Conservation (phyloP, 2,113 vertebrate genomes). For the Myanophis thanlyinensis region DNA sequence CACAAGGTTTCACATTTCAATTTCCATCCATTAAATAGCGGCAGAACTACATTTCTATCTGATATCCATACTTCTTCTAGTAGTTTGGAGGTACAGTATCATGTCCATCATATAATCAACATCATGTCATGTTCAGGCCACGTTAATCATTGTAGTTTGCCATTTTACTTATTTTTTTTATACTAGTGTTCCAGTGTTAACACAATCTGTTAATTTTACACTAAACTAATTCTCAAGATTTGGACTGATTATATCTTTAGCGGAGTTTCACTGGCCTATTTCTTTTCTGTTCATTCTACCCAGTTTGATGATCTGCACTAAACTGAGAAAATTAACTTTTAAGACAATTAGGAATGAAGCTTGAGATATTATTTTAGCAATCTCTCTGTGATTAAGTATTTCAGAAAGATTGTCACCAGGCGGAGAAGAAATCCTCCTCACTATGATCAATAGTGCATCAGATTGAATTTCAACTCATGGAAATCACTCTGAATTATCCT, state of each 20-base stretch:
- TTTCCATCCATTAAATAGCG: background rate
- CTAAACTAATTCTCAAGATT: background rate
- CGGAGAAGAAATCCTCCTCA: background rate
- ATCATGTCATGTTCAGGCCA: background rate
- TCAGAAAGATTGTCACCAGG: background rate
- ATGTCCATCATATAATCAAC: background rate
- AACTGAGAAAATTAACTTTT: background rate
- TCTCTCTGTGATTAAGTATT: background rate
- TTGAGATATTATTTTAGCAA: background rate
- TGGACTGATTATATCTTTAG: background rate
- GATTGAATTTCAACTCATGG: background rate
- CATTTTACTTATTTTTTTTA: background rate
- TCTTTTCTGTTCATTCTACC: background rate
- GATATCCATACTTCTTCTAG: background rate
- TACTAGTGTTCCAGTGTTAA: background rate
- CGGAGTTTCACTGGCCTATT: background rate
- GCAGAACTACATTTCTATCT: background rate
- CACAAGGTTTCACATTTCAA: background rate
- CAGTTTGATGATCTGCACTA: background rate
- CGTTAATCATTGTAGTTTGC: background rate
- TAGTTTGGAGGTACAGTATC: no score
- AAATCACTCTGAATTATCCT: background rate
- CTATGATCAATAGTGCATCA: background rate
- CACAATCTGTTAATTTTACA: background rate
- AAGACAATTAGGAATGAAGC: background rate